Evolutionary conservation across 2,888 invertebrate genomes (phyloP), one percentile per base, ranked within the genome.

Genomic region (Pecten maximus): DNA sequence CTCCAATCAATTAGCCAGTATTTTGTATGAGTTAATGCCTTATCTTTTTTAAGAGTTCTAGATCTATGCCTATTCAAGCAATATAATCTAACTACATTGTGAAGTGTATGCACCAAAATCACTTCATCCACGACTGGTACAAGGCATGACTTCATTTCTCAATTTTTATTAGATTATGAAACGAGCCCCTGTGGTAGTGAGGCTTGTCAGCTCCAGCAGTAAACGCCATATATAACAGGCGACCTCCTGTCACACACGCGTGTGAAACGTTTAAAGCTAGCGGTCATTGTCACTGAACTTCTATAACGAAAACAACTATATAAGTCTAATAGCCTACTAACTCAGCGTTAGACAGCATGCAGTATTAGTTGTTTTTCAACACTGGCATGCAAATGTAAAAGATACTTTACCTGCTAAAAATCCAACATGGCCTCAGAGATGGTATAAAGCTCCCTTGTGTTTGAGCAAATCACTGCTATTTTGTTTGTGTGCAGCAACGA

Each of bases 211-310:
- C 74, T 74, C 74, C 74, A 35, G 35, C 74, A 74, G 28, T 28
- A 28, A 74, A 10, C 74, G 35, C 74, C 74, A 74, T 74, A 74
- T 74, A 74, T 74, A 35, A 74, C 35, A 35, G 74, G 35, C 8
- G 74, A 74, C 74, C 28, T 12, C 44, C 74, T 74, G 74, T 74
- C 74, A 74, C 74, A 74, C 74, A 74, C 74, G 74, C 74, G 74
- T 74, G 74, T 74, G 35, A 6, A 74, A 35, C 10, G 74, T 28
- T 74, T 35, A 74, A 23, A 74, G 28, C 28, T 35, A 74, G 74
- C 74, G 74, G 74, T 74, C 74, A 74, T 74, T 74, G 74, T 74
- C 74, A 74, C 74, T 74, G 28, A 74, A 74, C 74, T 74, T 74
- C 74, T 74, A 35, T 74, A 74, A 35, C 35, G 15, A 74, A 60